These are phyloP conservation scores for Drosophila fungiperda DNA, from an alignment of 2,888 invertebrate species.

Conservation along the genomic window DNA sequence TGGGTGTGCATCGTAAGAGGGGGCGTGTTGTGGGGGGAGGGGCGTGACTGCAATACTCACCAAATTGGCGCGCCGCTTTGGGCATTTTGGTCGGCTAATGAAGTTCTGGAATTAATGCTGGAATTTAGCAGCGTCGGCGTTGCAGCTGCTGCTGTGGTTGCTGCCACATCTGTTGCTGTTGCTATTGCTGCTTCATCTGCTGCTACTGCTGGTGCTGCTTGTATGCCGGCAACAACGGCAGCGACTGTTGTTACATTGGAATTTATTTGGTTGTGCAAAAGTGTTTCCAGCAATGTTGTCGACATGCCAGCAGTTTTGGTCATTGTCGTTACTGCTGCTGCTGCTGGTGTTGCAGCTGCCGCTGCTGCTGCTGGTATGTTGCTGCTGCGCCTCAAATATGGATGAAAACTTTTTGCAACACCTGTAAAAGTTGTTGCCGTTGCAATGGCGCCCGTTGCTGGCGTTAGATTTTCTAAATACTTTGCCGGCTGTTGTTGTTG, in stretches of 20 bases:
- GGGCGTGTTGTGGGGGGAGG: neutral
- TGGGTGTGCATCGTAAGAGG: neutral
- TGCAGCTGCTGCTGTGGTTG: constrained; percentile 46
- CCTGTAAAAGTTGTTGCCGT: constrained; percentile 73
- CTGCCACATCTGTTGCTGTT: constrained; percentile 34
- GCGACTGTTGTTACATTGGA: constrained; percentile 72
- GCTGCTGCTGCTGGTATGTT: constrained; percentile 36
- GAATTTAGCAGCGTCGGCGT: constrained; percentile 65
- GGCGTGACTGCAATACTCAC: constrained; percentile 43
- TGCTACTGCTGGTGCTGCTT: constrained; percentile 46
- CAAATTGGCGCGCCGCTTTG: constrained; percentile 42
- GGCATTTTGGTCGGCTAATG: constrained; percentile 70
- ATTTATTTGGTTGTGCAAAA: constrained; percentile 83
- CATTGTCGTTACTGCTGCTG: constrained; percentile 53
- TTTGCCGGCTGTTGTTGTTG: constrained; percentile 56
- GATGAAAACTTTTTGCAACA: constrained; percentile 81
- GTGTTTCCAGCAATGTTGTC: constrained; percentile 81
- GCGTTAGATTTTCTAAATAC: constrained; percentile 73
- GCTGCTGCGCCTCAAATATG: constrained; percentile 74
- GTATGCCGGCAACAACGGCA: constrained; percentile 31
- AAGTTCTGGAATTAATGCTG: constrained; percentile 80
- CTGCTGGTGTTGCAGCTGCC: constrained; percentile 8
- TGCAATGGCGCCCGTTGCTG: constrained; percentile 68
- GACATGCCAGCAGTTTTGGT: constrained; percentile 57
- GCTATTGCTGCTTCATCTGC: constrained; percentile 26